Conservation (phyloP, 2,888 invertebrate species). For the Pheosia tremula region DNA sequence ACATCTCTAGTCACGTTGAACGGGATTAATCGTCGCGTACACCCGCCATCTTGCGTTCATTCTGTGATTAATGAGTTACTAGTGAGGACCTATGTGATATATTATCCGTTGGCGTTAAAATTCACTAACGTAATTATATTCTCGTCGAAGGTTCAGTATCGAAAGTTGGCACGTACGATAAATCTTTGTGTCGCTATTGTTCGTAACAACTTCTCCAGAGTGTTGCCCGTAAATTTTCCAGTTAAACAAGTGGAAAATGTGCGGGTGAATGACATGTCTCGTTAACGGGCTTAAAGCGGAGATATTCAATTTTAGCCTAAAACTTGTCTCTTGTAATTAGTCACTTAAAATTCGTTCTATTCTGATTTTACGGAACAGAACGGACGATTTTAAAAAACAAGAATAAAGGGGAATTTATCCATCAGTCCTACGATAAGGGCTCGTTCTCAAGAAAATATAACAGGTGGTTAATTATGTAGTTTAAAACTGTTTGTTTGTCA, state of each 20-base stretch:
- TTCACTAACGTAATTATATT: conserved; percentile 41
- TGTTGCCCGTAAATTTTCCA: not conserved
- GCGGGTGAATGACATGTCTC: not conserved
- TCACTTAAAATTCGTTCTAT: too few species aligned
- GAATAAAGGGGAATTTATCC: too few species aligned
- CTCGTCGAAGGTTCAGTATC: conserved; percentile 18
- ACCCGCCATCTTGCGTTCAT: conserved; percentile 26
- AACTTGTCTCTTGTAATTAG: too few species aligned
- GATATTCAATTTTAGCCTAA: too few species aligned
- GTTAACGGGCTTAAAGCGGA: not conserved
- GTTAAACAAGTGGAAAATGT: not conserved
- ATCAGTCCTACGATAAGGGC: too few species aligned
- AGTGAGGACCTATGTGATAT: conserved; percentile 35
- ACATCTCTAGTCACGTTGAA: conserved; percentile 23
- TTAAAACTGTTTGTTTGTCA: too few species aligned
- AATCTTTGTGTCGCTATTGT: not conserved
- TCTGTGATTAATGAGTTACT: conserved; percentile 49
- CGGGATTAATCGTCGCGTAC: conserved; percentile 53
- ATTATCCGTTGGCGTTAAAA: conserved; percentile 39
- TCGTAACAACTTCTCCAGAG: not conserved
- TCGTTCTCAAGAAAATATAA: too few species aligned
- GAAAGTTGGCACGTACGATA: conserved; percentile 14
- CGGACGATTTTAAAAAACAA: too few species aligned
- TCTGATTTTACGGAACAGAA: too few species aligned
- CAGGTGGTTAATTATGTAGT: too few species aligned